Conservation (phyloP, 2,888 invertebrate species). For the Eumerus sabulonum region DNA sequence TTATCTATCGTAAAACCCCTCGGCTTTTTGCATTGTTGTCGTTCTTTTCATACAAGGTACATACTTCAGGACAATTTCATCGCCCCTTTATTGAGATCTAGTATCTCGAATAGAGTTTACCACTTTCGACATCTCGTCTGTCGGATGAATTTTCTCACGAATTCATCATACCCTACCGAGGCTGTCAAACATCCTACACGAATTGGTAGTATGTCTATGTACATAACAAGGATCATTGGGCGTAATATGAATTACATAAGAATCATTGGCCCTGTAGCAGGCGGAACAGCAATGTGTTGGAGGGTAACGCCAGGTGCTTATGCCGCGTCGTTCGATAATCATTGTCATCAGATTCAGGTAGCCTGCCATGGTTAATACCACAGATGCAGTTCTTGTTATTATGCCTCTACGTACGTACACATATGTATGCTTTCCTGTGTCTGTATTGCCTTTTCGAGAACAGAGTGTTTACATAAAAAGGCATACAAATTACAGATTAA, state of each 20-base stretch:
- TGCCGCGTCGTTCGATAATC: constrained; percentile 49
- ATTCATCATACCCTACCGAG: constrained; percentile 14
- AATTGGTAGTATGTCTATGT: too few species aligned
- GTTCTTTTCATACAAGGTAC: too few species aligned
- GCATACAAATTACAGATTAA: constrained; percentile 62
- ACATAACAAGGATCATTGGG: not conserved
- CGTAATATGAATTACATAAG: constrained; percentile 37
- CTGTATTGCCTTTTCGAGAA: constrained; percentile 39
- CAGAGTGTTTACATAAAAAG: constrained; percentile 53
- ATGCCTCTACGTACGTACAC: not conserved
- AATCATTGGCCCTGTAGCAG: constrained; percentile 33
- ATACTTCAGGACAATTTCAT: not conserved
- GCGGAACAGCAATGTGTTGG: constrained; percentile 45
- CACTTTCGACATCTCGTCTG: constrained; percentile 15
- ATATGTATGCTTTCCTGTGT: not conserved
- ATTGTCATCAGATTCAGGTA: constrained; percentile 58
- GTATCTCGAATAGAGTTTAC: too few species aligned
- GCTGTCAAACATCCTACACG: not conserved
- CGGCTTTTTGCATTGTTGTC: not conserved
- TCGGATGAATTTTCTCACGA: constrained; percentile 41
- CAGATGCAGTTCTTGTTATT: constrained; percentile 32
- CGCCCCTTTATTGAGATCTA: too few species aligned
- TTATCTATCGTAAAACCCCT: not conserved
- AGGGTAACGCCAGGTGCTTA: constrained; percentile 60
- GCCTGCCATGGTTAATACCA: constrained; percentile 7